Percentiles rank a stretch among this genome's conserved stretches.
Evolutionary conservation across 2,113 vertebrate genomes (phyloP).

Genomic region (Coracopsis vasa): DNA sequence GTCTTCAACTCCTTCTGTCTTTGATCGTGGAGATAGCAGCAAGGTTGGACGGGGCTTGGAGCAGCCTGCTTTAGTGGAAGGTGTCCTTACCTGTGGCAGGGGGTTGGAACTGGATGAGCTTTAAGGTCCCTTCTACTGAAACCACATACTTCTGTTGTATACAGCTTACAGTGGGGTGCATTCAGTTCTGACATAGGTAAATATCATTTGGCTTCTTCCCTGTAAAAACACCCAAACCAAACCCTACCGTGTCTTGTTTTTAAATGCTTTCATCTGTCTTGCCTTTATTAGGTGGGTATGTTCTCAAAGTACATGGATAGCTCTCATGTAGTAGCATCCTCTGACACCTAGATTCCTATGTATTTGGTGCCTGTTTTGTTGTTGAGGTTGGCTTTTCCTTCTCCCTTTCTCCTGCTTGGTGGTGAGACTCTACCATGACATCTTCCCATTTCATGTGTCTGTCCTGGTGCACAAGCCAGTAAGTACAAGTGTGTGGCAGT

Average conservation of each 20-base stretch:
- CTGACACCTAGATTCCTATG: neutral
- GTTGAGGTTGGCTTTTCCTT: neutral
- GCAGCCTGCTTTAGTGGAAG: neutral
- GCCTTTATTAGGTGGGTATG: neutral
- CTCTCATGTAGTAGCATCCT: neutral
- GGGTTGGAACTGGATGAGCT: neutral
- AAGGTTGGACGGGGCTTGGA: neutral
- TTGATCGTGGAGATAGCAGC: neutral
- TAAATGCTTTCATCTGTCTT: neutral
- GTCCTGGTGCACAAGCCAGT: too few species aligned
- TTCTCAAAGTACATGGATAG: neutral
- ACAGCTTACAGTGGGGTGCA: fast-evolving
- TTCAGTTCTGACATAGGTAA: neutral
- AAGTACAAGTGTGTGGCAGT: fast-evolving
- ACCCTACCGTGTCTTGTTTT: neutral
- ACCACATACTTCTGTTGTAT: neutral
- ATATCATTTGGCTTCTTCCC: neutral
- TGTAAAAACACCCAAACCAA: neutral
- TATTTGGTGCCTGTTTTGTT: neutral
- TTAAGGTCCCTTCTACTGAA: neutral
- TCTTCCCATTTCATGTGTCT: neutral
- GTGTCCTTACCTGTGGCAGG: neutral
- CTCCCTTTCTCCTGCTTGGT: neutral
- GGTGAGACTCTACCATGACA: neutral
- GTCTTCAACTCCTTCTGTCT: neutral